phyloP scores from a whole-genome alignment of 2,888 invertebrate species.

The Acanthopleura granulata region DNA sequence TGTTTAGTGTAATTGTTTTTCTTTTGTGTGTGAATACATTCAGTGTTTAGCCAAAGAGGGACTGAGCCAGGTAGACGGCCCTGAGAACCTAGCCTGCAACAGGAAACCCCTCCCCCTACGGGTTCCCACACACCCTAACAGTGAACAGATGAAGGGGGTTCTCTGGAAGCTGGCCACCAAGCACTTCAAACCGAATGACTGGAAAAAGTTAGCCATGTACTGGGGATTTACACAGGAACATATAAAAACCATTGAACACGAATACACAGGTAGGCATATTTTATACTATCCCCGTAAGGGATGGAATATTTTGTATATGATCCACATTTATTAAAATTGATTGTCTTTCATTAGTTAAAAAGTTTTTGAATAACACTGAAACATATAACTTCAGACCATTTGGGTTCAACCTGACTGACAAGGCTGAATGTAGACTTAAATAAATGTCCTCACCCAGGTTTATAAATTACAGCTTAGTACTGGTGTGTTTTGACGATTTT shows the following conservation, averaged over 20 bases:
- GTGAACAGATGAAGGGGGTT: conserved; percentile 63
- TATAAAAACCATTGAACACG: conserved; percentile 79
- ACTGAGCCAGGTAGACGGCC: neutral
- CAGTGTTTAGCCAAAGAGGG: neutral
- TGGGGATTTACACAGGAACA: conserved; percentile 81
- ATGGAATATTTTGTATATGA: too few species aligned
- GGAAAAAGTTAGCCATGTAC: conserved; percentile 77
- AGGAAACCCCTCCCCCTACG: conserved; percentile 45
- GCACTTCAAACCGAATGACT: conserved; percentile 76
- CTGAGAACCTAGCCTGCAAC: neutral
- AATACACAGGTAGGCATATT: conserved; percentile 76
- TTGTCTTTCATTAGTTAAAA: too few species aligned
- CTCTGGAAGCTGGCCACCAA: conserved; percentile 69
- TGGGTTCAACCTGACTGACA: too few species aligned
- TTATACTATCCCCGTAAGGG: too few species aligned
- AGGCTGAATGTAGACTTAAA: too few species aligned
- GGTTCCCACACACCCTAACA: conserved; percentile 54
- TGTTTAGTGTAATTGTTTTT: too few species aligned
- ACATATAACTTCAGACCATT: too few species aligned
- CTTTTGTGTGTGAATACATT: neutral
- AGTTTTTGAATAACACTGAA: too few species aligned
- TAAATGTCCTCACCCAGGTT: too few species aligned
- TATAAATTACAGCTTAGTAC: too few species aligned
- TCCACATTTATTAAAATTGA: too few species aligned
- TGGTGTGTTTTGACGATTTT: too few species aligned